These are phyloP conservation scores for Lasioglossum oenotherae DNA, from an alignment of 2,888 invertebrate species.

Conservation along the genomic window DNA sequence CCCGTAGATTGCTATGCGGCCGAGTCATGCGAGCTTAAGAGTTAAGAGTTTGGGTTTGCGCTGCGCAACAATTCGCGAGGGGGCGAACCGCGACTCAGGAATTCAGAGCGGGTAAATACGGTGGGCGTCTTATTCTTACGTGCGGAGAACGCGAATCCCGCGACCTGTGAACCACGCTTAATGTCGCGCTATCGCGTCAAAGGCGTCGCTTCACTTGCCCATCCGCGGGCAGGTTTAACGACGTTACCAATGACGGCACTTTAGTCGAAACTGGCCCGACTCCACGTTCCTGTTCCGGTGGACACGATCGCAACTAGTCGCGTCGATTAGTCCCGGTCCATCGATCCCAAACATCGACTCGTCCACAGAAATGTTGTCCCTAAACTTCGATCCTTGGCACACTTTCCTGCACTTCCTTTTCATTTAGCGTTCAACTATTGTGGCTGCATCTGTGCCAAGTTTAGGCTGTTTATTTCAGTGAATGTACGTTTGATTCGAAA, in stretches of 20 bases:
- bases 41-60: conserved; percentile 77
- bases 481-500: background rate
- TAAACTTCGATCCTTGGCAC: background rate
- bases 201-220: conserved; percentile 51
- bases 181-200: conserved; percentile 64
- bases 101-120: conserved; percentile 80
- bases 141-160: conserved; percentile 73
- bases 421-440: background rate
- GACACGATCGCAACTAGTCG: conserved; percentile 7
- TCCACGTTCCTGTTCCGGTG: conserved; percentile 23
- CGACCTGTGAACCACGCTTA: conserved; percentile 70
- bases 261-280: conserved; percentile 38
- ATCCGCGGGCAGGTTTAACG: conserved; percentile 39
- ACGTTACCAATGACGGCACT: conserved; percentile 51
- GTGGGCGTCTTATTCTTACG: conserved; percentile 76
- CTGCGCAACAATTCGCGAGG: conserved; percentile 78
- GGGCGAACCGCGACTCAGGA: conserved; percentile 78
- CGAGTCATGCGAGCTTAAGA: conserved; percentile 74
- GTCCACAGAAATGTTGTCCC: background rate
- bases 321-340: background rate
- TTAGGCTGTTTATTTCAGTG: background rate
- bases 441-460: background rate
- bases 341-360: conserved; percentile 3
- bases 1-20: conserved; percentile 57
- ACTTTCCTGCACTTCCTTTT: background rate